Evolutionary conservation across 2,797 vertebrate species (phyloP), one percentile per base, ranked within the genome.

Genomic region (Diglossa cyanea): DNA sequence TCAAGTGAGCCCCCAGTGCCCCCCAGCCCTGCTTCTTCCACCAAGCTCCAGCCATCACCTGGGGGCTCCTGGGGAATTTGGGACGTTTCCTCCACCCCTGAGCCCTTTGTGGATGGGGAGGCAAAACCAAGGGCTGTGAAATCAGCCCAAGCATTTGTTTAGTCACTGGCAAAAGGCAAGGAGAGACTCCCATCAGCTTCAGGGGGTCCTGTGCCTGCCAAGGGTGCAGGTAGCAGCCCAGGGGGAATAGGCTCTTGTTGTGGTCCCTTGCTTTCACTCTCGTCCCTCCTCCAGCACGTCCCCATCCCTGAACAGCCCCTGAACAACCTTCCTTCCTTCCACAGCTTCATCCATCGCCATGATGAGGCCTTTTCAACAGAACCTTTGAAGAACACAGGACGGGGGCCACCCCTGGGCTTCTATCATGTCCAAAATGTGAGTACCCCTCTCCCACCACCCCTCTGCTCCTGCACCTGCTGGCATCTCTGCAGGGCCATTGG

Each of bases 351-450:
- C 96, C 99, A 99, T 96, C 99, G 99, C 53, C 99, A 99, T 0
- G 99, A 99, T 1, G 99, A 99, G 96, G 99, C 99, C 92, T 99
- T 99, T 97, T 99, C 99, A 10, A 99, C 99, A 1, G 99, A 99
- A 57, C 99, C 99, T 7, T 96, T 99, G 83, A 99, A 99, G 97
- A 99, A 99, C 98, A 99, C 99, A 0, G 99, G 99, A 51, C 98
- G 98, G 10, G 99, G 99, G 4, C 99, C 99, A 26, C 99, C 99
- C 0, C 98, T 99, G 7, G 99, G 99, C 63, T 99, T 99, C 98
- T 99, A 99, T 94, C 99, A 99, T 1, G 99, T 99, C 55, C 99
- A 99, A 81, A 99, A 99, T 1, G 99, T 99, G 97, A 71, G 99
- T 96, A 74, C 6, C 37, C 20, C 30, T 89, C 25, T 15, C 7